Conservation (phyloP, 2,888 invertebrate species). For the Apoda limacodes region DNA sequence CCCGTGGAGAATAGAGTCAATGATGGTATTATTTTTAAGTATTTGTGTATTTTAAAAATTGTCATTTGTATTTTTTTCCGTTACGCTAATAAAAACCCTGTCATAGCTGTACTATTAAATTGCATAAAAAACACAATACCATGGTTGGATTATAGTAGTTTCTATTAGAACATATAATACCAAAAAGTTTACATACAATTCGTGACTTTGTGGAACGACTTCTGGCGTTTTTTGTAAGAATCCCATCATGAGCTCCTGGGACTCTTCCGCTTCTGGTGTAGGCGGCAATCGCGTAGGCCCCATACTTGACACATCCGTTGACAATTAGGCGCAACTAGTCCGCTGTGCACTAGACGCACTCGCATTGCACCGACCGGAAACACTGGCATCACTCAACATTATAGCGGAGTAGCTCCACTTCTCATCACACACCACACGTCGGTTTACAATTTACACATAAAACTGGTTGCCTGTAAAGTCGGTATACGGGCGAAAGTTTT, state of each 20-base stretch:
- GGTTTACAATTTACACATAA: constrained; percentile 2
- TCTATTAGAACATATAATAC: constrained; percentile 3
- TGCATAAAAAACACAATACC: background rate
- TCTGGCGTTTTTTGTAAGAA: constrained; percentile 37
- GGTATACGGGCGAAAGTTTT: no score
- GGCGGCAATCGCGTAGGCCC: constrained; percentile 55
- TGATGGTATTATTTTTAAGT: no score
- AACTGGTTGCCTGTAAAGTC: no score
- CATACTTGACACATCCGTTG: no score
- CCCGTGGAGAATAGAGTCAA: no score
- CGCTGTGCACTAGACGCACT: constrained; percentile 29
- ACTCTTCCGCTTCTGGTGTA: constrained; percentile 55
- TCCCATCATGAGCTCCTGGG: constrained; percentile 28
- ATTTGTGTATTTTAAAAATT: no score
- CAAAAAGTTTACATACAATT: constrained; percentile 45
- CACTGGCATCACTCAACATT: constrained; percentile 37
- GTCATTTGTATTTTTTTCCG: no score
- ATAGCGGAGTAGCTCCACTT: constrained; percentile 18
- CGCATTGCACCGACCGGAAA: constrained; percentile 30
- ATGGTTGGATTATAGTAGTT: background rate
- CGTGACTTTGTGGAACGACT: constrained; percentile 28
- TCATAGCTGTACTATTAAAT: no score
- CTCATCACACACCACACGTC: constrained; percentile 5
- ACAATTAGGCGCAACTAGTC: no score
- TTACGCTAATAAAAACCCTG: no score